A percentile compares a stretch with the other conserved stretches of the same genome.
Evolutionary conservation across 2,797 vertebrate genomes (phyloP).

Genomic region (Acomys russatus): DNA sequence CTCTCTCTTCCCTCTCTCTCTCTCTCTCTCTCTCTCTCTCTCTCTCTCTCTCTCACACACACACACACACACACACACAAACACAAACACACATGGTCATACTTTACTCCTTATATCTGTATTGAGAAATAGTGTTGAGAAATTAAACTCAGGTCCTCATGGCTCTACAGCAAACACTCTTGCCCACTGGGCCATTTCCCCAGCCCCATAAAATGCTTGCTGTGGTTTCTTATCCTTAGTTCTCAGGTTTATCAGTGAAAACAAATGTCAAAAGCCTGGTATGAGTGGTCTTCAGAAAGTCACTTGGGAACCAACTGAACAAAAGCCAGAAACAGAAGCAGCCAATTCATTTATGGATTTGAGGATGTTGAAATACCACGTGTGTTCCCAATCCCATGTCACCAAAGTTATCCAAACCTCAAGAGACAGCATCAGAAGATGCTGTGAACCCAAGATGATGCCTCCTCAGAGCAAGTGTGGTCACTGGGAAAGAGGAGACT

Average conservation of each 20-base stretch:
- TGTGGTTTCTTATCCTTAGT: background rate
- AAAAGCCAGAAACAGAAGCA: background rate
- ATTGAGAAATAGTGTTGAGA: background rate
- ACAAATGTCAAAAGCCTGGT: background rate
- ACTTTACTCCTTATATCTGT: no score
- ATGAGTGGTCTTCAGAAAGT: background rate
- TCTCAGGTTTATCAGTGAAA: background rate
- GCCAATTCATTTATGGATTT: background rate
- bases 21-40: no score
- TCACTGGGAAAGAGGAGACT: background rate
- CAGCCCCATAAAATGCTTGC: background rate
- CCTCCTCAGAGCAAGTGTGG: background rate
- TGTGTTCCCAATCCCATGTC: background rate
- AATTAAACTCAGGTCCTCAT: background rate
- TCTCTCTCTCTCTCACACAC: no score
- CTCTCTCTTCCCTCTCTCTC: no score
- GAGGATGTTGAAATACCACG: no score
- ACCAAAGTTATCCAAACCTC: background rate
- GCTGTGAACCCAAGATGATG: background rate
- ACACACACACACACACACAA: no score
- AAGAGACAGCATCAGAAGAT: background rate
- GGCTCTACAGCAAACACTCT: background rate
- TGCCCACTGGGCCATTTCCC: background rate
- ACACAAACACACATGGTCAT: background rate
- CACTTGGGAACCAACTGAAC: background rate